These are phyloP conservation scores for Pachyramphus minor DNA, from an alignment of 2,113 vertebrate genomes.

Conservation along the genomic window DNA sequence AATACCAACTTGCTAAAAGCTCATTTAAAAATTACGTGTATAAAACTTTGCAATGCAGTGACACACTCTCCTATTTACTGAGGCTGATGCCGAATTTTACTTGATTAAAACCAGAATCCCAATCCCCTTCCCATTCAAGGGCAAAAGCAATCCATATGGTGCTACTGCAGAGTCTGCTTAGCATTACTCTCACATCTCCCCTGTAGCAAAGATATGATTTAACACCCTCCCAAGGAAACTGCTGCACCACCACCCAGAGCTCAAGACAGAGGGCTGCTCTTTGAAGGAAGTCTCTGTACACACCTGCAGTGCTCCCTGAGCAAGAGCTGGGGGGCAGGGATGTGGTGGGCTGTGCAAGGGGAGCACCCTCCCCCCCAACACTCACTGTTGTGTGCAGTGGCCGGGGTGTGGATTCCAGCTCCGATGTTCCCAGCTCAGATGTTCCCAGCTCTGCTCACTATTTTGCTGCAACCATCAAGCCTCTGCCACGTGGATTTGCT, in stretches of 20 bases:
- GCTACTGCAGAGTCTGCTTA: conserved; percentile 41
- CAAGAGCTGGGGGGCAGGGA: not conserved
- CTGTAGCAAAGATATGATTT: conserved; percentile 16
- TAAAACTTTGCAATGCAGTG: not conserved
- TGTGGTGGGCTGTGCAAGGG: not conserved
- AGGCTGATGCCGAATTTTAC: not conserved
- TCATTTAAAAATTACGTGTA: not conserved
- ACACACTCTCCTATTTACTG: conserved; percentile 9
- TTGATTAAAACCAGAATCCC: conserved; percentile 35
- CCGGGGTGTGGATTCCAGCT: not conserved
- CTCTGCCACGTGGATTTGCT: not conserved
- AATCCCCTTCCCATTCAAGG: conserved; percentile 25
- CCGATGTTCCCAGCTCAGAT: not conserved
- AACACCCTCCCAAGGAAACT: conserved; percentile 4
- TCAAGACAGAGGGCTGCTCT: not conserved
- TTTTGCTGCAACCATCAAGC: not conserved
- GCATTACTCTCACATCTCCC: conserved; percentile 25
- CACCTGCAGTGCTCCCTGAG: not conserved
- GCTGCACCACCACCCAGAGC: not conserved
- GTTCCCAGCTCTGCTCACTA: not conserved
- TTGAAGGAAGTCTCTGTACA: not conserved
- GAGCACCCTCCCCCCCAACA: not conserved
- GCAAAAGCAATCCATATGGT: conserved; percentile 21
- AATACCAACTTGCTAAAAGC: not conserved
- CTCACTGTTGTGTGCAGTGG: not conserved